Evolutionary conservation across 2,888 invertebrate genomes (phyloP).

Genomic region (Leucophenga maculata): DNA sequence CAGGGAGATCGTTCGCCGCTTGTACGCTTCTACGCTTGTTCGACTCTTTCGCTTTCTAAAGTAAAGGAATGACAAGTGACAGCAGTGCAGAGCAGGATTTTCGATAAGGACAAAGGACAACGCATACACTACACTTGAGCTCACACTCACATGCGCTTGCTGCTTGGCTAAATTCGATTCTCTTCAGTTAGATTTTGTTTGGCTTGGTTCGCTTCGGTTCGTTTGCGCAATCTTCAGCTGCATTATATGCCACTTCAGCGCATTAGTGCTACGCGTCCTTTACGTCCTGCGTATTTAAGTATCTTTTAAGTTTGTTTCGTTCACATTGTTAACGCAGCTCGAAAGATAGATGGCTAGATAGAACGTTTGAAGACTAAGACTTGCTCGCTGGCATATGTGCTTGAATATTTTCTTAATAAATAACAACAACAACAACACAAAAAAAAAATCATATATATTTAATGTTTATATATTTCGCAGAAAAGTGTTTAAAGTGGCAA

Average conservation of each 20-base stretch:
- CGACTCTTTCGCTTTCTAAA: not conserved
- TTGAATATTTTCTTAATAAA: too few relatives aligned
- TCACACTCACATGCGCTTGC: not conserved
- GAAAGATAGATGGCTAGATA: too few relatives aligned
- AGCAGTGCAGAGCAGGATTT: slow-evolving; percentile 57
- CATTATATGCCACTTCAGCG: slow-evolving; percentile 22
- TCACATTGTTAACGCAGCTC: slow-evolving; percentile 42
- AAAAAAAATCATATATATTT: too few relatives aligned
- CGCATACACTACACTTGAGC: slow-evolving; percentile 2
- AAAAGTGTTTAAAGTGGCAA: too few relatives aligned
- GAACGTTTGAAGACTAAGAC: too few relatives aligned
- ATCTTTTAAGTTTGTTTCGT: slow-evolving; percentile 16
- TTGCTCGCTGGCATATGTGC: too few relatives aligned
- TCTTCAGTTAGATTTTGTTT: not conserved
- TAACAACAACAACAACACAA: too few relatives aligned
- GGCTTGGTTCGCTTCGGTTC: not conserved
- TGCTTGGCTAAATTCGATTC: not conserved
- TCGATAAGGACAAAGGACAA: slow-evolving; percentile 51
- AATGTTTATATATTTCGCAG: too few relatives aligned
- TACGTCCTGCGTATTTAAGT: not conserved
- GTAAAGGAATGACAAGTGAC: slow-evolving; percentile 49
- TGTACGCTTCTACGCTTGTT: slow-evolving; percentile 44
- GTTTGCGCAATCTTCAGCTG: not conserved
- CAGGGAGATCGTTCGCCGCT: slow-evolving; percentile 62
- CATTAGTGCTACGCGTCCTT: not conserved